These are phyloP conservation scores for Rotaria sp. DNA, from an alignment of 2,888 invertebrate species.

Conservation along the genomic window DNA sequence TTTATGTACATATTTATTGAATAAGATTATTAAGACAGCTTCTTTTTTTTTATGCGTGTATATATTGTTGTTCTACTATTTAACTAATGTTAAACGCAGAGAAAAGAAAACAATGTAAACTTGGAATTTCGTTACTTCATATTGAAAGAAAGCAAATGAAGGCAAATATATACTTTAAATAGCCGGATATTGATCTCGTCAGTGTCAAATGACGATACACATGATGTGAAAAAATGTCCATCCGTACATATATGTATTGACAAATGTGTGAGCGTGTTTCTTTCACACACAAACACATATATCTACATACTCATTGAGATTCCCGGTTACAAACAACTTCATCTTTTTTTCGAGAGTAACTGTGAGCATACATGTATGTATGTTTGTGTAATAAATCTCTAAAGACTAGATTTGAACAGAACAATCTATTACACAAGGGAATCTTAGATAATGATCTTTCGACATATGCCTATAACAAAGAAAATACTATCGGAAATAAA, in stretches of 20 bases:
- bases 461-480: background rate
- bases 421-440: background rate
- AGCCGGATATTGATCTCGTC: constrained; percentile 8
- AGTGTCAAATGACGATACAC: background rate
- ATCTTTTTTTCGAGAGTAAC: background rate
- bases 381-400: background rate
- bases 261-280: background rate
- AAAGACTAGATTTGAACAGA: background rate
- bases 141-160: background rate
- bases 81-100: background rate
- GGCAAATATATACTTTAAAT: background rate
- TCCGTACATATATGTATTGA: background rate
- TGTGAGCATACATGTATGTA: background rate
- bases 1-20: constrained; percentile 11
- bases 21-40: background rate
- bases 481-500: background rate
- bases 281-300: background rate
- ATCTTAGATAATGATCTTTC: background rate
- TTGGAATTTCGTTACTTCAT: background rate
- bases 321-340: background rate
- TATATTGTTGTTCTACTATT: background rate
- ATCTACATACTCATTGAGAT: background rate
- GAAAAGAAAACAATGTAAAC: background rate
- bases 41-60: background rate
- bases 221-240: constrained; percentile 11